Conservation (phyloP, 2,888 invertebrate genomes). For the Thysanoteuthis rhombus region DNA sequence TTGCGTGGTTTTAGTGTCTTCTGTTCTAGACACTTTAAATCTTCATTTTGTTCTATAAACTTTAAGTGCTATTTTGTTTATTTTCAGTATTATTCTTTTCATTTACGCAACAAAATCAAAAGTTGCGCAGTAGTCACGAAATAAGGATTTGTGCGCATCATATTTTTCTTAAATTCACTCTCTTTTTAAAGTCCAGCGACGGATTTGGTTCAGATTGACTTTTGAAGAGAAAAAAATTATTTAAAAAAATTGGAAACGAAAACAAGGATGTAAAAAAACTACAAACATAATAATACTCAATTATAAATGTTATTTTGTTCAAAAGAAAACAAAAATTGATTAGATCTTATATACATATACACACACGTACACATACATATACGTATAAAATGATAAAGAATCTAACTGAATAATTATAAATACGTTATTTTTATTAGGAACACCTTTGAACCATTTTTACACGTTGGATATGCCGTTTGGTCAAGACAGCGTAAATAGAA, state of each 20-base stretch:
- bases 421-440: too few species aligned
- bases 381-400: too few species aligned
- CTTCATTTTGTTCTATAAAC: not conserved
- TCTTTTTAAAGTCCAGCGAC: not conserved
- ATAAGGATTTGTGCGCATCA: not conserved
- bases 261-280: too few species aligned
- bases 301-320: not conserved
- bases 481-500: too few species aligned
- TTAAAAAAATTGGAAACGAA: too few species aligned
- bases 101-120: not conserved
- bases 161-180: not conserved
- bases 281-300: too few species aligned
- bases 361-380: too few species aligned
- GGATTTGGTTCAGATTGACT: not conserved
- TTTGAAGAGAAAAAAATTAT: too few species aligned
- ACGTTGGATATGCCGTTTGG: too few species aligned
- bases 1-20: not conserved
- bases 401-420: too few species aligned
- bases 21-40: not conserved
- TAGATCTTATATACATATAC: too few species aligned
- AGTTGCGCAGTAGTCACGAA: constrained; percentile 12
- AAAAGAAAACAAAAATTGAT: not conserved
- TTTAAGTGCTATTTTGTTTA: not conserved
- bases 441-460: too few species aligned
- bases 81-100: not conserved